phyloP scores from a whole-genome alignment of 2,797 vertebrate species.

The Lateolabrax maculatus region DNA sequence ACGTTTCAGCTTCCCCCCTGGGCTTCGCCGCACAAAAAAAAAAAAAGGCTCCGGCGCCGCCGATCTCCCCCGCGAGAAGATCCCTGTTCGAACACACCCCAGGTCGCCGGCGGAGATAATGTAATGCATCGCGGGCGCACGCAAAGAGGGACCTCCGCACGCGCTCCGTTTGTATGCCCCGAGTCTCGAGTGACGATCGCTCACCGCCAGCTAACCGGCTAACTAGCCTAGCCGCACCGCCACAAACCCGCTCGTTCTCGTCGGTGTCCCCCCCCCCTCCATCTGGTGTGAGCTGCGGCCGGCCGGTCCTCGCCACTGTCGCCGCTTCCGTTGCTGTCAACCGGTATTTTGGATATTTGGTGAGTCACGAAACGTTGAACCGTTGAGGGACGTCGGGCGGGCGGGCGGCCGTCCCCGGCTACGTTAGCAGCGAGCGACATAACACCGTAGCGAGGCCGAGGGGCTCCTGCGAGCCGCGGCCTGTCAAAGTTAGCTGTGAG shows the following conservation, averaged over 20 bases:
- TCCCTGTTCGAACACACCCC: constrained; percentile 49
- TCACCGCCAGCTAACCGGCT: constrained; percentile 75
- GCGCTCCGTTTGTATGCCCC: constrained; percentile 80
- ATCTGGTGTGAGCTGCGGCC: constrained; percentile 57
- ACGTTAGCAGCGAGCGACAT: constrained; percentile 61
- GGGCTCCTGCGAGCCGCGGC: constrained; percentile 58
- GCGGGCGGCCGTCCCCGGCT: constrained; percentile 43
- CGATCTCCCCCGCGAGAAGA: constrained; percentile 47
- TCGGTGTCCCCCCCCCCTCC: constrained; percentile 59
- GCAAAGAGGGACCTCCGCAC: constrained; percentile 80
- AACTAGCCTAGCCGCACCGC: constrained; percentile 72
- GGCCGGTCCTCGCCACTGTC: constrained; percentile 35
- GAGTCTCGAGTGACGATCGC: constrained; percentile 77
- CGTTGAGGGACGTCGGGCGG: constrained; percentile 12
- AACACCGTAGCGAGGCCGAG: constrained; percentile 72
- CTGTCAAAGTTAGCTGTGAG: constrained; percentile 76
- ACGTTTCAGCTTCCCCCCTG: constrained; percentile 81
- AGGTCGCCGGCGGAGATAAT: constrained; percentile 78
- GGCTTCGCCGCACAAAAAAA: constrained; percentile 71
- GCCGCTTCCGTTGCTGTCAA: constrained; percentile 59
- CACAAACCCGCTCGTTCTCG: constrained; percentile 61
- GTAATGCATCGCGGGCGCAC: constrained; percentile 81
- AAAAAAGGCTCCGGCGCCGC: constrained; percentile 60
- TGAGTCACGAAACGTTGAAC: constrained; percentile 72
- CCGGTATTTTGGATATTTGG: constrained; percentile 73